Evolutionary conservation across 2,888 invertebrate genomes (phyloP), one percentile per base, ranked within the genome.

Genomic region (Romanomermis culicivorax): DNA sequence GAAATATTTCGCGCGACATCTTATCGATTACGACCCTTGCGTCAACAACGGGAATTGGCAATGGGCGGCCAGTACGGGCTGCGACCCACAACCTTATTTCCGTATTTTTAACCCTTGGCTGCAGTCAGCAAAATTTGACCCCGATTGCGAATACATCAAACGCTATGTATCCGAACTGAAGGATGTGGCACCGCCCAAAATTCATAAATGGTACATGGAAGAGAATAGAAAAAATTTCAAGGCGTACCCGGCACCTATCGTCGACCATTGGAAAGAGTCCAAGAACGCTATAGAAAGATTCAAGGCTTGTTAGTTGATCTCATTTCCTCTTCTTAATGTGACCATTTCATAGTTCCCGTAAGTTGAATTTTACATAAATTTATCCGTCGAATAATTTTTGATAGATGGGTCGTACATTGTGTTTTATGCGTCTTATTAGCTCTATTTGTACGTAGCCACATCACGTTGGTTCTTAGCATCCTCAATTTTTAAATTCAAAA

Each of bases 1-100:
- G 25, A 69, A 69, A 52, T 71, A 69, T 69, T 71, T 71, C 60
- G 69, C 69, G 58, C 65, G 66, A 24, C 60, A 64, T 53, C 59
- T 71, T 62, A 67, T 69, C 50, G 71, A 71, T 58, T 67, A 68
- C 61, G 71, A 71, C 62, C 68, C 70, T 2, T 68, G 67, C 57
- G 68, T 68, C 60, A 70, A 70, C 64, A 69, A 69, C 62, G 70
- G 69, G 45, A 70, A 70, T 63, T 71, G 71, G 71, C 64, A 69
- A 53, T 71, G 70, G 58, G 64, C 65, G 60, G 69, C 69, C 52
- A 69, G 69, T 2, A 65, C 70, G 52, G 71, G 71, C 0, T 68
- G 67, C 61, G 70, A 71, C 57, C 69, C 71, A 1, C 60, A 69
- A 54, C 67, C 69, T 14, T 62, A 63, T 29, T 61, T 61, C 42